Percentiles rank a stretch among this genome's conserved stretches.
Evolutionary conservation across 1,140 invertebrate genomes (phyloP).

Genomic region (Thaumatotibia leucotreta): DNA sequence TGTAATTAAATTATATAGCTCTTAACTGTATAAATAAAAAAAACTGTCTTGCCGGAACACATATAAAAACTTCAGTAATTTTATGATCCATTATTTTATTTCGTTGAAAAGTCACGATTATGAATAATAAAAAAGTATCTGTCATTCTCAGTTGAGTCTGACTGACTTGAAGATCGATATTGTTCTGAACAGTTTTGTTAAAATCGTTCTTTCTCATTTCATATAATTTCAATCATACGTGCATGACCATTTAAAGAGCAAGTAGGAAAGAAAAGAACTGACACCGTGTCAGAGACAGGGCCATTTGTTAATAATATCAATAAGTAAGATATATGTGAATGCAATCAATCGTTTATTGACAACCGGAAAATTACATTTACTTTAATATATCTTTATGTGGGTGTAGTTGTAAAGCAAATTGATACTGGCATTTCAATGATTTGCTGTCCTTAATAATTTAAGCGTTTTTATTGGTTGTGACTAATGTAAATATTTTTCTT

Average conservation of each 20-base stretch:
- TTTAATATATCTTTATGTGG: not conserved
- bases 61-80: no score
- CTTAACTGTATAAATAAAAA: no score
- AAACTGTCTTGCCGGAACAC: no score
- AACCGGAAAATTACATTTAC: not conserved
- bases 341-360: not conserved
- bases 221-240: not conserved
- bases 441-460: not conserved
- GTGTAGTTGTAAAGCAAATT: not conserved
- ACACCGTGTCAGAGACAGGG: not conserved
- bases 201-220: no score
- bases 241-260: not conserved
- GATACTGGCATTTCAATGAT: not conserved
- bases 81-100: no score
- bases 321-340: not conserved
- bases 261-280: not conserved
- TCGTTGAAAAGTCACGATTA: no score
- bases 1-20: not conserved
- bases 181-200: no score
- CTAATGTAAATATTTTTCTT: not conserved
- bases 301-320: not conserved
- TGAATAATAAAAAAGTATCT: no score
- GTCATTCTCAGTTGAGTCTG: no score
- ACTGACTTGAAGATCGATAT: no score
- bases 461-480: not conserved